phyloP scores from a whole-genome alignment of 2,888 invertebrate genomes.

The Drosophila hamatofila region DNA sequence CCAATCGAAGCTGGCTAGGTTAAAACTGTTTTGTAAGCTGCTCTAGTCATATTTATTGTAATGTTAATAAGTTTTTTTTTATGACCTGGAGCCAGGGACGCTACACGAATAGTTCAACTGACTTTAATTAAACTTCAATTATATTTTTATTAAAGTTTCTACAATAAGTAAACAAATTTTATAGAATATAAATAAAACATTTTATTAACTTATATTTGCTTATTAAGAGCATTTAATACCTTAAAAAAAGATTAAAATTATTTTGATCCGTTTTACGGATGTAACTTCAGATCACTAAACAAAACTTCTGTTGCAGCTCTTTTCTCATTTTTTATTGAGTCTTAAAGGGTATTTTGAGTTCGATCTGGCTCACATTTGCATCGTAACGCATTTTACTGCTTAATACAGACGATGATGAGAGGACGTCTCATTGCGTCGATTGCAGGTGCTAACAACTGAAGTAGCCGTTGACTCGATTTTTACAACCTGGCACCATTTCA shows the following conservation, averaged over 20 bases:
- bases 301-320: neutral
- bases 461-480: conserved; percentile 55
- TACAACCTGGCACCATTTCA: conserved; percentile 58
- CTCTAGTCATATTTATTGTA: neutral
- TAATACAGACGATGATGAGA: conserved; percentile 58
- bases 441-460: conserved; percentile 66
- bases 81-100: too few relatives aligned
- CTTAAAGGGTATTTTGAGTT: conserved; percentile 38
- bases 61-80: too few relatives aligned
- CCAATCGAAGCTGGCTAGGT: neutral
- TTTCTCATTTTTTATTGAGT: neutral
- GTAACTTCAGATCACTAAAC: too few relatives aligned
- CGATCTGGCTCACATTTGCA: conserved; percentile 17
- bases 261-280: too few relatives aligned
- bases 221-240: too few relatives aligned
- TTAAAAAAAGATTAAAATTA: too few relatives aligned
- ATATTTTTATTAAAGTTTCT: too few relatives aligned
- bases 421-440: conserved; percentile 50
- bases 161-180: too few relatives aligned
- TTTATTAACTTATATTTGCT: too few relatives aligned
- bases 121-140: too few relatives aligned
- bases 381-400: conserved; percentile 57
- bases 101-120: too few relatives aligned
- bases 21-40: neutral
- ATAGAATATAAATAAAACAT: too few relatives aligned